phyloP scores from a whole-genome alignment of 2,113 vertebrate genomes.

The Sialia sialis region DNA sequence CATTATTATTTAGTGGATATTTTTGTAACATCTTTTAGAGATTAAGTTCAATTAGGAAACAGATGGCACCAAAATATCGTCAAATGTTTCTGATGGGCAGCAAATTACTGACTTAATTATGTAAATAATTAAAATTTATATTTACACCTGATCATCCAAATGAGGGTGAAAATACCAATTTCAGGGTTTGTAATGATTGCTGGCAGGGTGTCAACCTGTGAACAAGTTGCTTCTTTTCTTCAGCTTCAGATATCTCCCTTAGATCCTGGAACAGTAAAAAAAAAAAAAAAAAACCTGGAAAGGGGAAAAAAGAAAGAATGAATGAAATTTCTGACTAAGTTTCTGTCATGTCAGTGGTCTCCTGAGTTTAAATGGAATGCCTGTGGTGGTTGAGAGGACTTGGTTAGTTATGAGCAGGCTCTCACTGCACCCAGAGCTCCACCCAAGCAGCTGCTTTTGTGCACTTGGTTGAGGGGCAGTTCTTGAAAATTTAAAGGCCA shows the following conservation, averaged over 20 bases:
- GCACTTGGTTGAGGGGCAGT: background rate
- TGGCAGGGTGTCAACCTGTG: constrained; percentile 43
- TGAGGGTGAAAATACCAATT: constrained; percentile 68
- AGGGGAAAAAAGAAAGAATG: background rate
- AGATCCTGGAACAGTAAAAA: background rate
- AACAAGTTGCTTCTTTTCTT: background rate
- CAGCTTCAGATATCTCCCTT: background rate
- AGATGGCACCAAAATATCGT: constrained; percentile 73
- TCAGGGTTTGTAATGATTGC: constrained; percentile 58
- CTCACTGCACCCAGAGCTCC: background rate
- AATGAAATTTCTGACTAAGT: background rate
- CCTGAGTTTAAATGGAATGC: background rate
- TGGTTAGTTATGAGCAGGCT: background rate
- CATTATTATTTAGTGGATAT: constrained; percentile 63
- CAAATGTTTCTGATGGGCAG: constrained; percentile 72
- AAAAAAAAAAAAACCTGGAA: background rate
- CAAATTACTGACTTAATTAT: constrained; percentile 75
- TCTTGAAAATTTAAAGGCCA: background rate
- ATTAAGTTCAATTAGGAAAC: constrained; percentile 77
- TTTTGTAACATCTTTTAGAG: constrained; percentile 73
- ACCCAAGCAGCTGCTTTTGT: background rate
- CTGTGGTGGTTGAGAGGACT: background rate
- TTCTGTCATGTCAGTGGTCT: background rate
- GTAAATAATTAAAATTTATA: constrained; percentile 80
- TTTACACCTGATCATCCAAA: constrained; percentile 76